These are phyloP conservation scores for Anguilla marmorata DNA, from an alignment of 2,797 vertebrate genomes.

Conservation along the genomic window DNA sequence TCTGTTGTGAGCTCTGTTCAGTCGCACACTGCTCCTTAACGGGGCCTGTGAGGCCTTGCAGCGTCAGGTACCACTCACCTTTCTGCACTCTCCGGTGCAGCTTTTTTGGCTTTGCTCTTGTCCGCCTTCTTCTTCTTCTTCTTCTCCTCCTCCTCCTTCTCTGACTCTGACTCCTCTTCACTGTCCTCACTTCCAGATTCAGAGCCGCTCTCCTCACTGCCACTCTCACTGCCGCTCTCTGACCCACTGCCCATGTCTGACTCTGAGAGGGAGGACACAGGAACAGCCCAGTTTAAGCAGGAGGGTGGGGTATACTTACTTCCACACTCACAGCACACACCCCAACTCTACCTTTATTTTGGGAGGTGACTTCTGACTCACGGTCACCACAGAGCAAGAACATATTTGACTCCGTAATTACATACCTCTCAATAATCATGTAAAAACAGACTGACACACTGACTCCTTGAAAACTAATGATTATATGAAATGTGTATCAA, in stretches of 20 bases:
- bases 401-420: background rate
- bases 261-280: conserved; percentile 65
- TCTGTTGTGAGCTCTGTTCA: background rate
- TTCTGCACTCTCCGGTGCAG: conserved; percentile 57
- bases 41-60: no score
- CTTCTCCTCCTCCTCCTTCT: conserved; percentile 49
- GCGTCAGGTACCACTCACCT: conserved; percentile 54
- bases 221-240: conserved; percentile 67
- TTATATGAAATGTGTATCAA: conserved; percentile 1
- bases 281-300: background rate
- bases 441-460: background rate
- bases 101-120: conserved; percentile 61
- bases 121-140: conserved; percentile 68
- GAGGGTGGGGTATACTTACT: background rate
- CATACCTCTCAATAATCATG: background rate
- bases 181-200: conserved; percentile 82
- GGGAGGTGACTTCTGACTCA: background rate
- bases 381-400: background rate
- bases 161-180: conserved; percentile 74
- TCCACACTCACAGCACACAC: background rate
- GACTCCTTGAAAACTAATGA: background rate
- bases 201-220: conserved; percentile 74
- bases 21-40: background rate
- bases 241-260: conserved; percentile 80
- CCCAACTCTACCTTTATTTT: background rate